Evolutionary conservation across 2,888 invertebrate genomes (phyloP).

Genomic region (Lottia scabra): DNA sequence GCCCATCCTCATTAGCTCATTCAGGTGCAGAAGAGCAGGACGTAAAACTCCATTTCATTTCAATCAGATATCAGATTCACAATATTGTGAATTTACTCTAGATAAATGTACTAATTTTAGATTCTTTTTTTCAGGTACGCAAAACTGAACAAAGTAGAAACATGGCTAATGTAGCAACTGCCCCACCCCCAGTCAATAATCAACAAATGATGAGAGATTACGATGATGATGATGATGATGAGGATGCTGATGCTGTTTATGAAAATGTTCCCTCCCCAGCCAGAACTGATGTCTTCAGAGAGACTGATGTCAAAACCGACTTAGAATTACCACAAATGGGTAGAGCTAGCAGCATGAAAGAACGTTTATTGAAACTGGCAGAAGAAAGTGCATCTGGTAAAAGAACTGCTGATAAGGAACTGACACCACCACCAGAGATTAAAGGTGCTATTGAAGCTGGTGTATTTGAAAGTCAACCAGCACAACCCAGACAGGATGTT

Average conservation of each 20-base stretch:
- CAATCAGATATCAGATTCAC: too few relatives aligned
- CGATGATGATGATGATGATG: background rate
- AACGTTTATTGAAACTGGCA: background rate
- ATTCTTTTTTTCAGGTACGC: background rate
- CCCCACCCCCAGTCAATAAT: background rate
- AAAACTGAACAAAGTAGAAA: background rate
- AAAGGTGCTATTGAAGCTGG: slow-evolving; percentile 35
- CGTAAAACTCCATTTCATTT: too few relatives aligned
- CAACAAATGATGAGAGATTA: too few relatives aligned
- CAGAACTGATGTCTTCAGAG: slow-evolving; percentile 70
- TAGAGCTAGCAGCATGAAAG: background rate
- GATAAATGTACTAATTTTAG: too few relatives aligned
- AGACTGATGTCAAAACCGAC: slow-evolving; percentile 50
- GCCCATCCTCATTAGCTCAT: too few relatives aligned
- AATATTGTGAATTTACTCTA: too few relatives aligned
- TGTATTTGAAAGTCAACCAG: slow-evolving; percentile 51
- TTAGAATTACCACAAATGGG: background rate
- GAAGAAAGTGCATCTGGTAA: background rate
- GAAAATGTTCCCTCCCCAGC: slow-evolving; percentile 52
- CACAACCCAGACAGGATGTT: slow-evolving; percentile 39
- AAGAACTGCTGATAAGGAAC: slow-evolving; percentile 33
- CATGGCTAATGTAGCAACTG: background rate
- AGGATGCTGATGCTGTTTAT: slow-evolving; percentile 30
- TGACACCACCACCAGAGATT: slow-evolving; percentile 54
- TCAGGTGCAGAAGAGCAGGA: too few relatives aligned